These are phyloP conservation scores for Oophaga sylvatica DNA, from an alignment of 2,797 vertebrate species.

Conservation along the genomic window DNA sequence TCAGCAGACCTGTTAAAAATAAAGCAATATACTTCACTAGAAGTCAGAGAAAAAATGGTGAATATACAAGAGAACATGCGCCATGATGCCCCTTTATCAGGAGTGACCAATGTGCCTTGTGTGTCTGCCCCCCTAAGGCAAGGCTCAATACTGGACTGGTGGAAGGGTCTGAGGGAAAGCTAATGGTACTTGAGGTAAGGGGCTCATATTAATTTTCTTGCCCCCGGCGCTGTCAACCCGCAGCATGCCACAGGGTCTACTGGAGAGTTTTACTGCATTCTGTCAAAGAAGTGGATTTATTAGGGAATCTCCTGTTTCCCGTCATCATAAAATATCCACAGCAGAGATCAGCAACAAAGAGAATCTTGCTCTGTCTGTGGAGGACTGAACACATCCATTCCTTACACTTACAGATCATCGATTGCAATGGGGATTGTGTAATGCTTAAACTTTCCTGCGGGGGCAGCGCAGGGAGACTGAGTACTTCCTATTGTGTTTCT, in stretches of 20 bases:
- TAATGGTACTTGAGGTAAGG: too few relatives aligned
- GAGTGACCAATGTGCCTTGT: not conserved
- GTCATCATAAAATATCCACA: too few relatives aligned
- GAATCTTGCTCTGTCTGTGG: not conserved
- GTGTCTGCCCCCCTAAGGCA: not conserved
- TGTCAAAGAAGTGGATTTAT: too few relatives aligned
- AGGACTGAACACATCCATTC: not conserved
- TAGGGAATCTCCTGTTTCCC: too few relatives aligned
- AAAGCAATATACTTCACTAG: slow-evolving; percentile 16
- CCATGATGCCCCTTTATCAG: not conserved
- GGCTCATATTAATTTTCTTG: too few relatives aligned
- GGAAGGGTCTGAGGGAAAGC: too few relatives aligned
- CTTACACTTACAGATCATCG: not conserved
- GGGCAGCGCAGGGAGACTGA: not conserved
- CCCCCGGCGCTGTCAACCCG: too few relatives aligned
- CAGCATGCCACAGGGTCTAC: too few relatives aligned
- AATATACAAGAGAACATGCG: not conserved
- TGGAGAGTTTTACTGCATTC: too few relatives aligned
- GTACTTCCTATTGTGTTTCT: not conserved
- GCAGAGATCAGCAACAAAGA: too few relatives aligned
- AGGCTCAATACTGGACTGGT: too few relatives aligned
- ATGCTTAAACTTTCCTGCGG: not conserved
- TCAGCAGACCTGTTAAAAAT: slow-evolving; percentile 85
- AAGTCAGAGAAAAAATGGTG: not conserved
- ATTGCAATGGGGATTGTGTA: not conserved